Conservation (phyloP, 2,888 invertebrate species). For the Amiota mariae region DNA sequence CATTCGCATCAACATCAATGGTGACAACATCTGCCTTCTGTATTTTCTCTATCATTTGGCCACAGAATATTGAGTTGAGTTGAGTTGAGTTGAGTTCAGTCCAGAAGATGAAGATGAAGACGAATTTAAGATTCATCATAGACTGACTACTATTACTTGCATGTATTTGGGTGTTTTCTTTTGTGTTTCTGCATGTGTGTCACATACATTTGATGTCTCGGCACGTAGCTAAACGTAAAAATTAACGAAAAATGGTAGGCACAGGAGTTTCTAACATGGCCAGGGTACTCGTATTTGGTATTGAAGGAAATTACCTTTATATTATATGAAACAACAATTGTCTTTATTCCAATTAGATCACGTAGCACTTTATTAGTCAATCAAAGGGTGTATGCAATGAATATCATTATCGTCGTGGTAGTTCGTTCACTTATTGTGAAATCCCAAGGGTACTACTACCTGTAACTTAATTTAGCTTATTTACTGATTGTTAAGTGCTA, state of each 20-base stretch:
- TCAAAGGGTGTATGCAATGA: conserved; percentile 63
- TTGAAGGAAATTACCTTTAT: conserved; percentile 22
- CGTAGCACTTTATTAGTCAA: conserved; percentile 72
- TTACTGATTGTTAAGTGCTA: conserved; percentile 40
- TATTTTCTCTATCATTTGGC: conserved; percentile 4
- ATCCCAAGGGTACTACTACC: conserved; percentile 33
- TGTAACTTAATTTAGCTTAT: conserved; percentile 28
- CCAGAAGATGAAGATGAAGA: no score
- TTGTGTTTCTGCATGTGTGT: conserved; percentile 59
- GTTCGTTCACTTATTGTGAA: background rate
- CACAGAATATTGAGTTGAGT: background rate
- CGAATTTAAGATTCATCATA: no score
- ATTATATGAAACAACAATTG: conserved; percentile 36
- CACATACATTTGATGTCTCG: conserved; percentile 56
- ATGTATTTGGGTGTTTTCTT: background rate
- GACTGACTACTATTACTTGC: no score
- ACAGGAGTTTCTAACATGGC: background rate
- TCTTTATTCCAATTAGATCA: conserved; percentile 59
- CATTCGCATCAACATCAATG: conserved; percentile 42
- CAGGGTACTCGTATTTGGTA: background rate
- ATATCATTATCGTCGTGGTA: conserved; percentile 51
- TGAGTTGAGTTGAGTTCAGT: no score
- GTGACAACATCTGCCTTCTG: conserved; percentile 53
- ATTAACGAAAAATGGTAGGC: conserved; percentile 36
- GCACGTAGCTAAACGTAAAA: conserved; percentile 35